Evolutionary conservation across 1,140 invertebrate species (phyloP), one percentile per base, ranked within the genome.

Genomic region (Papilio dardanus): DNA sequence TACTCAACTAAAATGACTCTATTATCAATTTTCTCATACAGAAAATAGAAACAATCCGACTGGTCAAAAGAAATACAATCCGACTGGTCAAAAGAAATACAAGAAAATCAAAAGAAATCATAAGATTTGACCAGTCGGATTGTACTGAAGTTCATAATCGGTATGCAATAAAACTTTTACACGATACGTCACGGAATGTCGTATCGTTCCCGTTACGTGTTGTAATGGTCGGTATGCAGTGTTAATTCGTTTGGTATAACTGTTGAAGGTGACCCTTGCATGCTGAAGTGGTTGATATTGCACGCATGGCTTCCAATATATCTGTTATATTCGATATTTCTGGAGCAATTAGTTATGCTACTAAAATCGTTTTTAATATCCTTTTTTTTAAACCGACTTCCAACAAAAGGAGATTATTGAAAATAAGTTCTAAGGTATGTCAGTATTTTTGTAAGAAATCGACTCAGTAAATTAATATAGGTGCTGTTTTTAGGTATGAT

Each of bases 161-260:
- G 50, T 4, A 5, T 54, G 21, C 50, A 54, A 8, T 28, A 28
- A 24, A 10, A 21, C 50, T 24, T 54, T 54, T 46, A 46, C 50
- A 54, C 50, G 3, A 7, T 54, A 54, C 50, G 50, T 54, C 21
- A 54, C 50, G 24, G 50, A 54, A 54, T 54, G 21, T 24, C 50
- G 21, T 54, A 54, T 54, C 50, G 50, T 54, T 3, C 24, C 50
- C 50, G 50, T 24, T 54, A 54, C 50, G 50, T 54, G 7, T 24
- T 54, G 50, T 54, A 21, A n/a, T 54, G 14, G 50, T 54, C 50
- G 50, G 50, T 24, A 24, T 54, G 50, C 19, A 24, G 50, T 3
- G 50, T 54, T 24, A 54, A 54, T 54, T 54, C 50, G 21, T 54
- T 54, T 54, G 42, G 42, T n/a, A 21, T 54, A 54, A 24, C 50